These are phyloP conservation scores for Carposina sasakii DNA, from an alignment of 1,140 invertebrate genomes.

Conservation along the genomic window DNA sequence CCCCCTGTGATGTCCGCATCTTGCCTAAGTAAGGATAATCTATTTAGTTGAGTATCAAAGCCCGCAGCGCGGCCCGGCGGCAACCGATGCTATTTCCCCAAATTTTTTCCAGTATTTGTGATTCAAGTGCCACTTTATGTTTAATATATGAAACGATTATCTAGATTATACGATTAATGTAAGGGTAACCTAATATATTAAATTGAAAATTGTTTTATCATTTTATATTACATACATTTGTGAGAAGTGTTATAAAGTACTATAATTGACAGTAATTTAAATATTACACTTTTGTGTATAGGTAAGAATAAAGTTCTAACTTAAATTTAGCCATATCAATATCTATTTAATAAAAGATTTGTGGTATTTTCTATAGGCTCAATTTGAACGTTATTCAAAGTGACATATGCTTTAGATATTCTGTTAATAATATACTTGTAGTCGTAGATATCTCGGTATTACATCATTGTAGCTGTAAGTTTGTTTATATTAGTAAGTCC, in stretches of 20 bases:
- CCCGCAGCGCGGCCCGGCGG: conserved; percentile 31
- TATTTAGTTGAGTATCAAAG: conserved; percentile 45
- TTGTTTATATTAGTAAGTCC: conserved; percentile 60
- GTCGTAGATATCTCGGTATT: conserved; percentile 65
- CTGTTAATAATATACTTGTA: conserved; percentile 72
- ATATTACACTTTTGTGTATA: conserved; percentile 73
- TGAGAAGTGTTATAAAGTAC: conserved; percentile 70
- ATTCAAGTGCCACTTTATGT: conserved; percentile 76
- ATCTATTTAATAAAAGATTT: conserved; percentile 73
- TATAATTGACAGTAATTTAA: conserved; percentile 70
- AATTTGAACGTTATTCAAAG: conserved; percentile 73
- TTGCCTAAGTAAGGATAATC: conserved; percentile 56
- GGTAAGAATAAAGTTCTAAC: conserved; percentile 72
- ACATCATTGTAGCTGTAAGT: conserved; percentile 60
- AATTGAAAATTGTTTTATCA: conserved; percentile 75
- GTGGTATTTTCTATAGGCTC: conserved; percentile 73
- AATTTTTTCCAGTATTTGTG: conserved; percentile 76
- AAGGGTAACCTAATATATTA: conserved; percentile 74
- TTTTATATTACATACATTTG: conserved; percentile 74
- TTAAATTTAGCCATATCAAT: conserved; percentile 75
- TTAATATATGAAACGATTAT: conserved; percentile 75
- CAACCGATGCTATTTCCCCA: conserved; percentile 66
- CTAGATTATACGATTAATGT: conserved; percentile 73
- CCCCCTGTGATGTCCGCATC: conserved; percentile 56
- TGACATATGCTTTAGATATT: conserved; percentile 73